Evolutionary conservation across 2,888 invertebrate species (phyloP).

Genomic region (Campoplex capitator): DNA sequence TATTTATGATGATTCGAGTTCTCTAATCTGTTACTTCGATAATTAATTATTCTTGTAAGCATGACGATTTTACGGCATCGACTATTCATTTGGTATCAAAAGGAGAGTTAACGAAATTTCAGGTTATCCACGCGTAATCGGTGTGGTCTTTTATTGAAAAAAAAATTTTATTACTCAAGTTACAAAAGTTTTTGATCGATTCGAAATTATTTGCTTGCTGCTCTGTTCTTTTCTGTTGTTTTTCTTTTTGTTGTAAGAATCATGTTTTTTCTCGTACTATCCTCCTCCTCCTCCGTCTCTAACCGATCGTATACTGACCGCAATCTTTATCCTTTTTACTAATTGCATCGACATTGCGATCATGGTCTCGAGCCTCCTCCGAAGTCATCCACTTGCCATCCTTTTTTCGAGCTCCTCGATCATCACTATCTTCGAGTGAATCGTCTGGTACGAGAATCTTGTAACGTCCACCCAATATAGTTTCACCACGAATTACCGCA

Average conservation of each 20-base stretch:
- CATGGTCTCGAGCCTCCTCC: background rate
- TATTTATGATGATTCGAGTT: constrained; percentile 3
- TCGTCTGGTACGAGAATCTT: constrained; percentile 66
- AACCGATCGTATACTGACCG: constrained; percentile 59
- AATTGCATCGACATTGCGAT: constrained; percentile 1
- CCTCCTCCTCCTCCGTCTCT: constrained; percentile 1
- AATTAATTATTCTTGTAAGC: constrained; percentile 20
- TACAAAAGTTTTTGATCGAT: background rate
- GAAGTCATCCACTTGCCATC: constrained; percentile 27
- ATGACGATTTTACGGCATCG: background rate
- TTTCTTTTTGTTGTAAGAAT: background rate
- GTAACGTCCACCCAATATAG: constrained; percentile 71
- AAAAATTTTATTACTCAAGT: background rate
- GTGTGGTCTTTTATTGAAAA: background rate
- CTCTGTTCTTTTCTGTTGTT: no score
- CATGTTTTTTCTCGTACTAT: background rate
- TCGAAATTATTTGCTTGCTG: background rate
- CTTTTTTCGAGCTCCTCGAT: constrained; percentile 38
- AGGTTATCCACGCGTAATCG: background rate
- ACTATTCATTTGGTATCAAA: constrained; percentile 4
- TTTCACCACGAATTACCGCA: constrained; percentile 70
- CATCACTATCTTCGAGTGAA: constrained; percentile 13
- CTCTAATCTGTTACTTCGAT: background rate
- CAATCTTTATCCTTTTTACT: constrained; percentile 42
- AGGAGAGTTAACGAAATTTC: background rate